phyloP scores from a whole-genome alignment of 1,140 invertebrate species.

The Diuraphis noxia region DNA sequence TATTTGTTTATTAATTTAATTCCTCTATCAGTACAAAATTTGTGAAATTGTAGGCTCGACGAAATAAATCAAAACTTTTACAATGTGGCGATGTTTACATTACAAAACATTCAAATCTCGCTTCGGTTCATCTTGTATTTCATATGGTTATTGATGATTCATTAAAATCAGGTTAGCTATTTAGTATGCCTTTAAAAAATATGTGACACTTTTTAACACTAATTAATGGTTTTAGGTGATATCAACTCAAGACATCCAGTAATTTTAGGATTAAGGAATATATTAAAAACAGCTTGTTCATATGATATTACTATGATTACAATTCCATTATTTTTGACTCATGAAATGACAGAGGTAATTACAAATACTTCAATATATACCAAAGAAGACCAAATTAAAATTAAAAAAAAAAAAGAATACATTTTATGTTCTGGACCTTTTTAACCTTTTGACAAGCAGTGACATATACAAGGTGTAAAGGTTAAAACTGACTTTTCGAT shows the following conservation, averaged over 20 bases:
- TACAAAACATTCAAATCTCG: slow-evolving; percentile 93
- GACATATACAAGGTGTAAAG: too few species aligned
- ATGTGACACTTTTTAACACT: slow-evolving; percentile 28
- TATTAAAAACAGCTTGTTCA: slow-evolving; percentile 89
- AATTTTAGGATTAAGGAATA: slow-evolving; percentile 92
- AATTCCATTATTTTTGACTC: slow-evolving; percentile 86
- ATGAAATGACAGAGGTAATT: slow-evolving; percentile 89
- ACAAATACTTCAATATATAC: not conserved
- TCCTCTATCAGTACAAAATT: not conserved
- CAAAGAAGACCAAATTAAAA: not conserved
- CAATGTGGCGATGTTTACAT: slow-evolving; percentile 92
- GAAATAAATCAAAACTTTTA: slow-evolving; percentile 63
- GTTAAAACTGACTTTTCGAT: too few species aligned
- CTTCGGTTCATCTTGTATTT: slow-evolving; percentile 92
- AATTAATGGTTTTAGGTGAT: slow-evolving; percentile 67
- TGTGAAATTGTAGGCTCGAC: slow-evolving; percentile 56
- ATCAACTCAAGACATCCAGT: slow-evolving; percentile 94
- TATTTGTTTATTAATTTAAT: not conserved
- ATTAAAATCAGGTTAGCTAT: slow-evolving; percentile 64
- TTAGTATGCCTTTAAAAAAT: slow-evolving; percentile 16
- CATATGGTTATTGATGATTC: slow-evolving; percentile 87
- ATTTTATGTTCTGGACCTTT: not conserved
- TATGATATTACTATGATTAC: slow-evolving; percentile 92
- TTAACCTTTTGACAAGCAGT: not conserved
- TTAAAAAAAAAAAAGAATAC: not conserved